Conservation (phyloP, 1,140 invertebrate genomes). For the Papilio glaucus region DNA sequence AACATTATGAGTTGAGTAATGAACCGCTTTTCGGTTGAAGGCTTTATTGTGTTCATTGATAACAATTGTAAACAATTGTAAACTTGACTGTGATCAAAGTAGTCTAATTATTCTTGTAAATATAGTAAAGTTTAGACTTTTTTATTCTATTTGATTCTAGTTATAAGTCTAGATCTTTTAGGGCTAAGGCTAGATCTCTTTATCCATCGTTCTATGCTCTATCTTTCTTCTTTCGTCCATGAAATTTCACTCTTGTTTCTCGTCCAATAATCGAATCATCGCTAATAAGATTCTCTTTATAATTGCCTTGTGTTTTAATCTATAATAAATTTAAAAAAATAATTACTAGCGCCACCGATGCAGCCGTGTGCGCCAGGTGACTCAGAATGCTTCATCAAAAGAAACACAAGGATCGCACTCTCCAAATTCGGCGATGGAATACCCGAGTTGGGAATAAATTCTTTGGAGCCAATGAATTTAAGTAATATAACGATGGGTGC, state of each 20-base stretch:
- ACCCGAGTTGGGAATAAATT: conserved; percentile 7
- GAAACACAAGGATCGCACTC: neutral
- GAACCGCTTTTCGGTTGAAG: neutral
- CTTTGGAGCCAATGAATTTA: conserved; percentile 26
- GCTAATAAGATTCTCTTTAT: too few species aligned
- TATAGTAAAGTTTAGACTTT: too few species aligned
- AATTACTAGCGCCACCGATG: neutral
- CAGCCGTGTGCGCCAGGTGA: conserved; percentile 1
- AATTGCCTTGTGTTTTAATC: neutral
- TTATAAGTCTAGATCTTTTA: too few species aligned
- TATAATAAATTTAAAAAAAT: neutral
- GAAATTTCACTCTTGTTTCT: neutral
- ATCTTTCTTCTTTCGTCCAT: too few species aligned
- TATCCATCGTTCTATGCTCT: too few species aligned
- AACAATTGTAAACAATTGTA: too few species aligned
- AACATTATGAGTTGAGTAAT: neutral
- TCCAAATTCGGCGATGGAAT: conserved; percentile 11
- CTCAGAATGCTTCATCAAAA: neutral
- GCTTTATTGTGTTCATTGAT: neutral
- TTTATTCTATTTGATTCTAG: too few species aligned
- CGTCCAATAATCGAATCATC: neutral
- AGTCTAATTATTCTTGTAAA: too few species aligned
- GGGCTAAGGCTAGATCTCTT: too few species aligned
- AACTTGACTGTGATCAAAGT: too few species aligned
- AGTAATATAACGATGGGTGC: conserved; percentile 6